Percentiles rank a stretch among this genome's conserved stretches.
Conservation (phyloP, 2,797 vertebrate genomes). For the Falco berigora region DNA sequence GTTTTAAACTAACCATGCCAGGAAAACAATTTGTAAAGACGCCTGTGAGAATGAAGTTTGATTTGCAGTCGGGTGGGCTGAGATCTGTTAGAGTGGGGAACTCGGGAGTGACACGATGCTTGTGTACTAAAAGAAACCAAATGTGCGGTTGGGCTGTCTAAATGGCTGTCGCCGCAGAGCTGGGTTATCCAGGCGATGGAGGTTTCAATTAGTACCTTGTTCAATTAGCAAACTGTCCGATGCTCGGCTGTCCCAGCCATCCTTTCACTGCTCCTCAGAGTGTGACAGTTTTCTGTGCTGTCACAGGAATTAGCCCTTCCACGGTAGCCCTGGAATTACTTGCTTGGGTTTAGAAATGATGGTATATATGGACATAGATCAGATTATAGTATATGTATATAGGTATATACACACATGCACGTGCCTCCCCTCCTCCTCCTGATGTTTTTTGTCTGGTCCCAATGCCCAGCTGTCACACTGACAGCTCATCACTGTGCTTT, state of each 20-base stretch:
- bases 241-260: neutral
- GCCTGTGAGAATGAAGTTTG: neutral
- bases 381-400: neutral
- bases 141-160: rapidly evolving
- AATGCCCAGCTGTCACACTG: neutral
- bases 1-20: neutral
- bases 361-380: neutral
- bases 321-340: neutral
- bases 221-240: neutral
- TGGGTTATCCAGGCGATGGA: neutral
- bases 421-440: rapidly evolving
- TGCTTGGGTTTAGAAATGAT: neutral
- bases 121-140: neutral
- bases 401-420: rapidly evolving
- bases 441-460: neutral
- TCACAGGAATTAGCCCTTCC: neutral
- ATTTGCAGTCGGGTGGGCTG: neutral
- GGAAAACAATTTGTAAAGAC: neutral
- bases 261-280: neutral
- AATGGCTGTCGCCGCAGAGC: neutral
- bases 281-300: neutral
- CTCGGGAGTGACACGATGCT: rapidly evolving
- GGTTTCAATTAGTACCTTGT: neutral
- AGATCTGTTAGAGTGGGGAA: neutral
- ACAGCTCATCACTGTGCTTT: neutral